Conservation (phyloP, 2,797 vertebrate species). For the Orientallactaga sibirica region DNA sequence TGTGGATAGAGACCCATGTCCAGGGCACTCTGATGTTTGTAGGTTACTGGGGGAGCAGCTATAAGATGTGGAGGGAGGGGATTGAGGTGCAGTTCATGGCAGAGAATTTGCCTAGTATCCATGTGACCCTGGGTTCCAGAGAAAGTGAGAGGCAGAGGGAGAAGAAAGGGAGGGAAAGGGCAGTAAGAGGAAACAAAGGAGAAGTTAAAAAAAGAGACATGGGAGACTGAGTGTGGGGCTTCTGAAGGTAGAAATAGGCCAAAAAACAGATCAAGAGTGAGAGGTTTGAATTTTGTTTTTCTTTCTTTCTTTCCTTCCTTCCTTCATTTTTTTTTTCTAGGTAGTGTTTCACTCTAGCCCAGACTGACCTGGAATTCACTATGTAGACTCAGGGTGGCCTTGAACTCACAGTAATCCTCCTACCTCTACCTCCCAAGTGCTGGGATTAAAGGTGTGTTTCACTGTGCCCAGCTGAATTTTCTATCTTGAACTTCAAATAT, state of each 20-base stretch:
- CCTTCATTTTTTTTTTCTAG: no score
- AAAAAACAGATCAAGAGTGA: not conserved
- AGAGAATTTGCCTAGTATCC: not conserved
- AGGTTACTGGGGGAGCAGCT: not conserved
- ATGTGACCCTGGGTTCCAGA: not conserved
- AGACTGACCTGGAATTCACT: no score
- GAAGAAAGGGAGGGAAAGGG: not conserved
- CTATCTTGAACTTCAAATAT: not conserved
- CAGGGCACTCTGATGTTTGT: not conserved
- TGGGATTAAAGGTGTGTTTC: no score
- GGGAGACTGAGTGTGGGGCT: not conserved
- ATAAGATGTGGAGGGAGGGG: no score
- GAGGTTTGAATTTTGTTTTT: not conserved
- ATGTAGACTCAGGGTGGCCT: no score
- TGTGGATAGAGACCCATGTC: not conserved
- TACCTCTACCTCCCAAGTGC: no score
- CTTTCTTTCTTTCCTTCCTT: not conserved
- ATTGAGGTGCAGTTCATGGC: not conserved
- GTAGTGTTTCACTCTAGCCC: no score
- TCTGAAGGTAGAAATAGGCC: not conserved
- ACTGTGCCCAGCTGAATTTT: not conserved
- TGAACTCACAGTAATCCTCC: no score
- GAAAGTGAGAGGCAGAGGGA: not conserved
- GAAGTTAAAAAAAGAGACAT: not conserved
- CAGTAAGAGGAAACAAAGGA: not conserved